Evolutionary conservation across 1,140 invertebrate species (phyloP).

Genomic region (Temnothorax nylanderi): DNA sequence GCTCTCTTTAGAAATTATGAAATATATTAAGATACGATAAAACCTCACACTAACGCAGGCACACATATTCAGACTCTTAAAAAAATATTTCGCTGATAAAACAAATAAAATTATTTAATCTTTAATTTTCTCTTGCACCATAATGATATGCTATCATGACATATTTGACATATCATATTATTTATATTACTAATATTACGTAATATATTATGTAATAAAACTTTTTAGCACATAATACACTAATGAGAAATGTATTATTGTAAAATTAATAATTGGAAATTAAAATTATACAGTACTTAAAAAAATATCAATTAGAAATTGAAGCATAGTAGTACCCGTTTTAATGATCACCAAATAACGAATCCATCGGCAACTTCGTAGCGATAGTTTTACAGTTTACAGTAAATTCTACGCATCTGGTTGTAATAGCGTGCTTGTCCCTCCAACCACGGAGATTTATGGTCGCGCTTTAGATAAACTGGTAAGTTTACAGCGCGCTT

Average conservation of each 20-base stretch:
- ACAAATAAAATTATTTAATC: background rate
- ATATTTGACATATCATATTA: background rate
- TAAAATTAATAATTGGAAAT: background rate
- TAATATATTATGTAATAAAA: background rate
- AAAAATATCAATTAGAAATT: background rate
- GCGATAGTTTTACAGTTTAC: constrained; percentile 59
- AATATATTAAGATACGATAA: background rate
- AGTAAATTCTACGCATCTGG: constrained; percentile 71
- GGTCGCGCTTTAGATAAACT: constrained; percentile 49
- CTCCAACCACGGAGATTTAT: constrained; percentile 62
- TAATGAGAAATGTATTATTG: background rate
- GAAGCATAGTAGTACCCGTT: background rate
- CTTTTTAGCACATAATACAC: background rate
- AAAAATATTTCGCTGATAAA: background rate
- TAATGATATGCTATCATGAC: background rate
- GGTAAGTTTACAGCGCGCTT: constrained; percentile 58
- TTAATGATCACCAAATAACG: background rate
- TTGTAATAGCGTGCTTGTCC: constrained; percentile 59
- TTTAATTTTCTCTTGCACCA: background rate
- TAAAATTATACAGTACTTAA: background rate
- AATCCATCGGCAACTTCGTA: constrained; percentile 25
- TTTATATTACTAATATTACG: too few species aligned
- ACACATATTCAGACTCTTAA: background rate
- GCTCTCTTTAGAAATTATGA: background rate
- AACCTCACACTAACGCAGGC: background rate